Evolutionary conservation across 2,797 vertebrate genomes (phyloP), one percentile per base, ranked within the genome.

Genomic region (Sebastes variabilis): DNA sequence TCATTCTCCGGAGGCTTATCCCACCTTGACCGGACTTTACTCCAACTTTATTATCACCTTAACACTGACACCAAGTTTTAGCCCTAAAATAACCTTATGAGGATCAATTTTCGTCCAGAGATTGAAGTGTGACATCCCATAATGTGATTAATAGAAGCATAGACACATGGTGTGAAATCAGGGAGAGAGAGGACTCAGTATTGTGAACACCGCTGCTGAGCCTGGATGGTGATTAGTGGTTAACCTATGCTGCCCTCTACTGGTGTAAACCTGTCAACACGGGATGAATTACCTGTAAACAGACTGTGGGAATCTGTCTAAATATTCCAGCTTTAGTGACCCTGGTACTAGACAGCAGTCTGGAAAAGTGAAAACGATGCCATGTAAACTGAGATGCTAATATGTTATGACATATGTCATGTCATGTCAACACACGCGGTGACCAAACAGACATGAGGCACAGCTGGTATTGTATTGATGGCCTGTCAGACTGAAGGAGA

Each of bases 241-340:
- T 66, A 77, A 61, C 3, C 18, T 84, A 4, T 90, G 83, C 89
- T 89, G 86, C 89, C 85, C 88, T 84, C 93, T 93, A 60, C n/a
- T 90, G 93, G 88, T 68, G 12, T 2, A 38, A 1, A 0, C 2
- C 4, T 75, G 72, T 66, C 38, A 87, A 75, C 58, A 22, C 82
- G 60, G 4, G 9, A 59, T 34, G 20, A 42, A 74, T 42, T 55
- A 8, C n/a, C 2, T 11, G 22, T 66, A n/a, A 72, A 38, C 13
- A 54, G 29, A 66, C 14, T 1, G 3, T 3, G 5, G 16, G 8
- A 77, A 54, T 46, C 1, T 77, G 60, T 54, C 32, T 2, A 18
- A 60, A 22, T 49, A 65, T 58, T 68, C 55, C 29, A 54, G 16
- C 6, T 62, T 82, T 29, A 66, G 60, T 0, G 2, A 62, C 27